Evolutionary conservation across 1,140 invertebrate species (phyloP).

Genomic region (Pseudachorutes palmiensis): DNA sequence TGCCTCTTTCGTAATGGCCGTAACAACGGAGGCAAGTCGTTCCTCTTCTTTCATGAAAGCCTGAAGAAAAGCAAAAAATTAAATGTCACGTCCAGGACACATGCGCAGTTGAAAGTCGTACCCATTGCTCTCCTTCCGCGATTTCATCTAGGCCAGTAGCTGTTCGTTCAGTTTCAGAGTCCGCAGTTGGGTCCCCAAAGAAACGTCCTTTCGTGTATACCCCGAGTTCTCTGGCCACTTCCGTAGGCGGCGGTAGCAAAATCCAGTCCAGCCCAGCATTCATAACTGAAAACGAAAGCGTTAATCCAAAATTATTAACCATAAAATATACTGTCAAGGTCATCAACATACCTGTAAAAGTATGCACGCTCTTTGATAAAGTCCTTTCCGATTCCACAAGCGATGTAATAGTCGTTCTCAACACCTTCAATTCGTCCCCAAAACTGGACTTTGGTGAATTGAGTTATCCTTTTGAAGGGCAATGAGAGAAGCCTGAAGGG

Average conservation of each 20-base stretch:
- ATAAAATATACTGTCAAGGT: neutral
- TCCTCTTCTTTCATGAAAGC: slow-evolving; percentile 64
- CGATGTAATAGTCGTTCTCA: slow-evolving; percentile 61
- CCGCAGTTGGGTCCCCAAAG: slow-evolving; percentile 33
- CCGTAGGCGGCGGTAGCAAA: slow-evolving; percentile 18
- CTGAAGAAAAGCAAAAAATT: neutral
- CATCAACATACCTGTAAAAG: slow-evolving; percentile 52
- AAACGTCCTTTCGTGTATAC: slow-evolving; percentile 29
- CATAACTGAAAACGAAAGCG: neutral
- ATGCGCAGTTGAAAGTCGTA: no score
- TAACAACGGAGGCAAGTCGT: slow-evolving; percentile 57
- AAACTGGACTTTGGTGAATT: slow-evolving; percentile 61
- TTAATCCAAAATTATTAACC: neutral
- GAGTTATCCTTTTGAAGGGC: slow-evolving; percentile 64
- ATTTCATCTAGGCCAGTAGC: slow-evolving; percentile 28
- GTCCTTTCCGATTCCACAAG: slow-evolving; percentile 60
- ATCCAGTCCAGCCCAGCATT: slow-evolving; percentile 30
- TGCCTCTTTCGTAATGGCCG: slow-evolving; percentile 58
- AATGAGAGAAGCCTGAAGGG: slow-evolving; percentile 60
- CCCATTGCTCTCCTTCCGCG: slow-evolving; percentile 33
- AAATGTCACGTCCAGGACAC: no score
- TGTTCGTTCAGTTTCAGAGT: slow-evolving; percentile 29
- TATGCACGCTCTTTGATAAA: slow-evolving; percentile 55
- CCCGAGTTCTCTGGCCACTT: slow-evolving; percentile 18
- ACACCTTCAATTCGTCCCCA: slow-evolving; percentile 63